These are phyloP conservation scores for Gyps fulvus DNA, from an alignment of 2,113 vertebrate genomes.

Conservation along the genomic window DNA sequence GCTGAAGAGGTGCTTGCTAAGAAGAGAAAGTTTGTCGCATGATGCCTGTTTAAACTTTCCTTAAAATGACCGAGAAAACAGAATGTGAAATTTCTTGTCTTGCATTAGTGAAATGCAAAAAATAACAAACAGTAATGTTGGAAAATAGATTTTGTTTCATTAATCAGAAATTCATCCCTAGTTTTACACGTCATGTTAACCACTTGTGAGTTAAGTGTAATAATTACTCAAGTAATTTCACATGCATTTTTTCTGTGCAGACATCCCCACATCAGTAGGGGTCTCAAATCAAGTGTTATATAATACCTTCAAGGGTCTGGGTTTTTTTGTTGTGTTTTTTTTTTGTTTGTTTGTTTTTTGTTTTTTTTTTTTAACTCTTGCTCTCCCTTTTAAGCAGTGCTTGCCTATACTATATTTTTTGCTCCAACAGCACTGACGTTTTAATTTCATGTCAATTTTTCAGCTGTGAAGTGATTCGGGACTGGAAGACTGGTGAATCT, in stretches of 20 bases:
- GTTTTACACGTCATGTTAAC: not conserved
- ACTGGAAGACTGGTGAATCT: slow-evolving; percentile 95
- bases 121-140: not conserved
- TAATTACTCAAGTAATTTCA: not conserved
- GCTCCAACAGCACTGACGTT: not conserved
- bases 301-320: not conserved
- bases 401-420: not conserved
- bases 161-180: not conserved
- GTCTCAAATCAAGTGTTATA: not conserved
- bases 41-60: not conserved
- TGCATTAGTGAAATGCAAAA: not conserved
- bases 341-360: not conserved
- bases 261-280: not conserved
- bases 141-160: not conserved
- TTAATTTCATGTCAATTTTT: slow-evolving; percentile 24
- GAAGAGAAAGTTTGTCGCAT: not conserved
- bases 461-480: slow-evolving; percentile 97
- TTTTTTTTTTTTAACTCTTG: not conserved
- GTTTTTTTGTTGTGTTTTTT: rapidly evolving
- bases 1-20: not conserved
- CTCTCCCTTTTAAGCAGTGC: not conserved
- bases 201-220: not conserved
- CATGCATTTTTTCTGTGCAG: not conserved
- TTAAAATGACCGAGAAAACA: not conserved
- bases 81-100: not conserved